Percentiles rank a stretch among this genome's conserved stretches.
Evolutionary conservation across 2,797 vertebrate species (phyloP).

Genomic region (Leptatherina wallacei): DNA sequence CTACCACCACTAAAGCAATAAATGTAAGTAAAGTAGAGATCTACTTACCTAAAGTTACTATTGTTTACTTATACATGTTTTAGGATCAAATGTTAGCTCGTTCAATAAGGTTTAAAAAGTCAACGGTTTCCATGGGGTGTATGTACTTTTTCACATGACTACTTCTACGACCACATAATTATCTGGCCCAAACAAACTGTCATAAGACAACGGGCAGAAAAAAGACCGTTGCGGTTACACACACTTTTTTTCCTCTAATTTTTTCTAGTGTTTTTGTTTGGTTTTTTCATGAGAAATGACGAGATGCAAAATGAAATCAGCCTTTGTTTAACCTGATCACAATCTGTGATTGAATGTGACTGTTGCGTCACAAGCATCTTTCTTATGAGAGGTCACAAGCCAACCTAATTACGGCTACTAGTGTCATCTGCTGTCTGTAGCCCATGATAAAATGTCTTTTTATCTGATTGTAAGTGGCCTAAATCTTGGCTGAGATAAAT

Average conservation of each 20-base stretch:
- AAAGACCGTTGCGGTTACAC: background rate
- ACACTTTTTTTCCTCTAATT: background rate
- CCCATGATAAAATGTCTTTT: background rate
- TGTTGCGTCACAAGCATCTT: background rate
- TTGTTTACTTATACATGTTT: background rate
- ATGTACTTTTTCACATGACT: background rate
- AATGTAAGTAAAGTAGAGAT: background rate
- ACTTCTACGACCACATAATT: constrained; percentile 16
- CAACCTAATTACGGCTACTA: background rate
- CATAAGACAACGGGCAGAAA: background rate
- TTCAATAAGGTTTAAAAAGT: background rate
- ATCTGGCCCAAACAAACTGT: constrained; percentile 2
- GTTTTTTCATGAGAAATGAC: background rate
- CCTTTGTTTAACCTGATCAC: constrained; percentile 1
- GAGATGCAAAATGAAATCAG: background rate
- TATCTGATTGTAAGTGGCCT: background rate
- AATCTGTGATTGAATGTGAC: constrained; percentile 1
- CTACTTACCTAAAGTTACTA: background rate
- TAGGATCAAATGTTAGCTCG: background rate
- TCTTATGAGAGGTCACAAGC: background rate
- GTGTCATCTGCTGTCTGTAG: background rate
- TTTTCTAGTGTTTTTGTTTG: background rate
- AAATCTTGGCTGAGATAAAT: constrained; percentile 4
- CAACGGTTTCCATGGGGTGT: background rate
- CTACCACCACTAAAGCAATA: background rate